Conservation (phyloP, 2,888 invertebrate genomes). For the Drosophila setosimentum region DNA sequence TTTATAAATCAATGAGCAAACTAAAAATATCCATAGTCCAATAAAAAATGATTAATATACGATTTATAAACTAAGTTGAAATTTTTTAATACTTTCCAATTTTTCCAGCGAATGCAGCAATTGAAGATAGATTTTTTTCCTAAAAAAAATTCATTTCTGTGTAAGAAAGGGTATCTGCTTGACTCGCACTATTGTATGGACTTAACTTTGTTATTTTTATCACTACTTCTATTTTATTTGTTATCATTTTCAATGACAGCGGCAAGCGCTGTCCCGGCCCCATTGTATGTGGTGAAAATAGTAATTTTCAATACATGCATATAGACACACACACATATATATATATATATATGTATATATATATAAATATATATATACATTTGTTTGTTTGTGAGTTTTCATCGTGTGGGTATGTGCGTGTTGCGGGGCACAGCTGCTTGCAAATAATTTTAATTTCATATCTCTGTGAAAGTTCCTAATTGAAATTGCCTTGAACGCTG, state of each 20-base stretch:
- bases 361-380: constrained; percentile 10
- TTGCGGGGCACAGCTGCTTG: constrained; percentile 66
- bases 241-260: constrained; percentile 76
- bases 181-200: not conserved
- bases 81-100: not conserved
- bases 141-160: not conserved
- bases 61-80: not conserved
- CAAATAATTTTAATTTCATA: constrained; percentile 79
- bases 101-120: not conserved
- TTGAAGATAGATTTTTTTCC: not conserved
- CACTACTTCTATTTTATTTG: constrained; percentile 45
- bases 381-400: not conserved
- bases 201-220: constrained; percentile 25
- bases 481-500: constrained; percentile 62
- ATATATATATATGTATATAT: not conserved
- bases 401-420: constrained; percentile 14
- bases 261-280: constrained; percentile 40
- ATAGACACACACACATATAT: constrained; percentile 11
- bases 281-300: constrained; percentile 52
- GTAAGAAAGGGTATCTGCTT: constrained; percentile 7
- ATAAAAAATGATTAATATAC: not conserved
- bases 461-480: constrained; percentile 71
- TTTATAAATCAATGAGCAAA: not conserved
- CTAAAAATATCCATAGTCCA: not conserved
- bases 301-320: constrained; percentile 29